phyloP scores from a whole-genome alignment of 2,797 vertebrate species.

The Erethizon dorsatum region DNA sequence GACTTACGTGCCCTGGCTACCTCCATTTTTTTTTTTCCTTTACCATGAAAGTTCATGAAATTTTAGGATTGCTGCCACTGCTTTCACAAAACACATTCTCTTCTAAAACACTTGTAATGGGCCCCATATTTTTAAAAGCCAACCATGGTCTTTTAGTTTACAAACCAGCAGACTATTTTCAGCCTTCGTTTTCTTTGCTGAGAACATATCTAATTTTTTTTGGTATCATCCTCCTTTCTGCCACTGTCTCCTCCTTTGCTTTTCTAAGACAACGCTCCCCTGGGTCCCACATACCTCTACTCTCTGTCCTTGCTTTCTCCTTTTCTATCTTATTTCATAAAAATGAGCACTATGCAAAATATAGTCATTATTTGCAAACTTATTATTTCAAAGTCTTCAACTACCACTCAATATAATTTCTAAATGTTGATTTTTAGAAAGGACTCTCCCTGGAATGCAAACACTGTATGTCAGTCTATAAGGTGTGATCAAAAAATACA shows the following conservation, averaged over 20 bases:
- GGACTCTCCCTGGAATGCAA: background rate
- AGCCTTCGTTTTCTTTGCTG: background rate
- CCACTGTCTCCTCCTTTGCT: background rate
- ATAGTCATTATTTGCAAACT: background rate
- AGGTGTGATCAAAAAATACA: background rate
- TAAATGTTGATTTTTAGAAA: background rate
- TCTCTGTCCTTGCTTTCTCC: background rate
- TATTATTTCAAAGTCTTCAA: background rate
- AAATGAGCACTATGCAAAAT: background rate
- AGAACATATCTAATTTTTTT: background rate
- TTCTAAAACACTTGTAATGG: background rate
- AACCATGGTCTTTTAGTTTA: background rate
- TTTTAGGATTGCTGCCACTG: background rate
- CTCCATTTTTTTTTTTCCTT: background rate
- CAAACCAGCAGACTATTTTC: background rate
- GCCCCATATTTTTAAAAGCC: background rate
- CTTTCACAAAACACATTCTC: background rate
- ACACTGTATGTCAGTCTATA: background rate
- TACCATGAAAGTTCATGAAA: no score
- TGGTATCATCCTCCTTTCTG: background rate
- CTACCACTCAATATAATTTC: background rate
- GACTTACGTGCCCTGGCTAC: background rate
- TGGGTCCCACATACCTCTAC: background rate
- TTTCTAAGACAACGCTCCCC: background rate
- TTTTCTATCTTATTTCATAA: background rate